These are phyloP conservation scores for Paracyclopina nana DNA, from an alignment of 1,140 invertebrate genomes.

Conservation along the genomic window DNA sequence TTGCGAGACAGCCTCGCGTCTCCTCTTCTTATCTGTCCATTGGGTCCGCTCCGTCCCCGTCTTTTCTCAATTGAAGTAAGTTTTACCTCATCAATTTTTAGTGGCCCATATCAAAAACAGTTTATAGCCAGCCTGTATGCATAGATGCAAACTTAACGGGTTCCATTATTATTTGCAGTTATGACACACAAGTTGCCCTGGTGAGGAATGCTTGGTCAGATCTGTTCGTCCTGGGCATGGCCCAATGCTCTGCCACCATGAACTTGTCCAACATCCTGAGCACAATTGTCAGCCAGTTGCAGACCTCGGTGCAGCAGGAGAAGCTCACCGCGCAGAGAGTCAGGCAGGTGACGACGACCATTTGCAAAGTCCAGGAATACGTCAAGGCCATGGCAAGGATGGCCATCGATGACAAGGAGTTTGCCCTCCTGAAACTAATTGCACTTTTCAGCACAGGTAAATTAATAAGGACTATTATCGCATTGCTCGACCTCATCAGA, in stretches of 20 bases:
- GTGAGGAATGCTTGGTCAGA: conserved; percentile 77
- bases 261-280: conserved; percentile 58
- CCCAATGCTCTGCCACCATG: conserved; percentile 61
- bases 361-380: conserved; percentile 59
- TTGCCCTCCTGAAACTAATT: conserved; percentile 71
- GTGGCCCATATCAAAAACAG: too few relatives aligned
- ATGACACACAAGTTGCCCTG: conserved; percentile 58
- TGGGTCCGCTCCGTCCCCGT: conserved; percentile 63
- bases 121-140: neutral
- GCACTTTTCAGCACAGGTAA: conserved; percentile 51
- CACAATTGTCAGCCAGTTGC: conserved; percentile 41
- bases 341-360: conserved; percentile 56
- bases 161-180: conserved; percentile 34
- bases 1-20: conserved; percentile 68
- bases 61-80: conserved; percentile 52
- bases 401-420: conserved; percentile 58
- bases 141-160: neutral
- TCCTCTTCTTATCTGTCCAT: conserved; percentile 68
- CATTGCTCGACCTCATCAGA: neutral
- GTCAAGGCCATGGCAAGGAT: conserved; percentile 49
- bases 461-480: conserved; percentile 3
- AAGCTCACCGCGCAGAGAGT: conserved; percentile 48
- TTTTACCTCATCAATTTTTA: neutral
- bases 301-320: conserved; percentile 43
- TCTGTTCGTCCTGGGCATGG: conserved; percentile 70